Evolutionary conservation across 2,113 vertebrate species (phyloP), one percentile per base, ranked within the genome.

Genomic region (Lonchura striata): DNA sequence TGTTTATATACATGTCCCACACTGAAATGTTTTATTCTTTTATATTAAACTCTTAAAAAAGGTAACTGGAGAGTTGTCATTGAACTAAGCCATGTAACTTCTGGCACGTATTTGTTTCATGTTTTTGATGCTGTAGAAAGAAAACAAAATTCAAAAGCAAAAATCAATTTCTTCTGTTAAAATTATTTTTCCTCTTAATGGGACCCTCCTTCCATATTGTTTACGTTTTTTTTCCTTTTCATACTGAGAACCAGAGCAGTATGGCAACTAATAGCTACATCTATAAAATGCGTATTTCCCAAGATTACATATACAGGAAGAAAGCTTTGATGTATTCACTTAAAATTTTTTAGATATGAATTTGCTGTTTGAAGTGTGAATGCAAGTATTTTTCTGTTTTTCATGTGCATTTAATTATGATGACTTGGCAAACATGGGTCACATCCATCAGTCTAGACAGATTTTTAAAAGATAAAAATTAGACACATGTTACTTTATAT

Each of bases 401-500:
- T 93, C 86, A 54, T 80, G 57, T 96, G 86, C 44, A 90, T 96
- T 95, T 95, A 86, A 82, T 95, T 95, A 91, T 13, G 18, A 42
- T 77, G 79, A 86, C 92, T 94, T 93, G 87, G 95, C 90, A 97
- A 96, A 95, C 64, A 54, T 89, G 81, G 96, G 89, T 97, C 94
- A 97, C 82, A 94, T 98, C 94, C 92, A 94, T 95, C 94, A 94
- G 96, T 97, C 97, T 97, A 98, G 97, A 95, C 96, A 96, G 90
- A 90, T 88, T 95, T 97, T 96, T 86, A 85, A 54, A 86, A 96
- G 87, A 94, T 91, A 94, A 96, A 94, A 92, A 93, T 91, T 94
- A 88, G 83, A 82, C 83, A 88, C 27, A 21, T 59, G 22, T 94
- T 97, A 71, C 81, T 96, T 96, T 90, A 80, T 95, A 70, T 90